A percentile compares a stretch with the other conserved stretches of the same genome.
phyloP scores from a whole-genome alignment of 2,113 vertebrate genomes.

The Lamprotornis superbus region DNA sequence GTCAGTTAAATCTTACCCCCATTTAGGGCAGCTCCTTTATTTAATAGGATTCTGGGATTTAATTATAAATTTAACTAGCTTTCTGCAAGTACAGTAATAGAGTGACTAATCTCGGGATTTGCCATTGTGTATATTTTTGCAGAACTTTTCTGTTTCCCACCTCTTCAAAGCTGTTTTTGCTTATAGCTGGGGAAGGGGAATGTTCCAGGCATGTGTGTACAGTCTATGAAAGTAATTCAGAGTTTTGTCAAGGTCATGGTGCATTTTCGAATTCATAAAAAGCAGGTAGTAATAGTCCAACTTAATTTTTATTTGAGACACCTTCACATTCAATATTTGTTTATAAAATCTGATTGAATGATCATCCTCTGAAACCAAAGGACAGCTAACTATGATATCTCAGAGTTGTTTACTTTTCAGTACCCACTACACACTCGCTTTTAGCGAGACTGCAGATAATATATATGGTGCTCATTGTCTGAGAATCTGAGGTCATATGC shows the following conservation, averaged over 20 bases:
- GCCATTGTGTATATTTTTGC: not conserved
- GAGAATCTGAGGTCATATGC: not conserved
- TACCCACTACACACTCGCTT: not conserved
- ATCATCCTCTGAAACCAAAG: not conserved
- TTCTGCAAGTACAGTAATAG: not conserved
- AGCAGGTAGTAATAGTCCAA: not conserved
- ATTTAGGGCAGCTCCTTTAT: not conserved
- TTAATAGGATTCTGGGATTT: not conserved
- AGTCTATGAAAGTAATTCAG: not conserved
- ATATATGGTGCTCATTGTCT: not conserved
- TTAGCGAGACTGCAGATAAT: not conserved
- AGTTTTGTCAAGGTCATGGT: not conserved
- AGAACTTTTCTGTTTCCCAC: not conserved
- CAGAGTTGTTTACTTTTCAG: not conserved
- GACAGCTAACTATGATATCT: not conserved
- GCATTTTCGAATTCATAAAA: not conserved
- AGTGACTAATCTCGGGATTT: not conserved
- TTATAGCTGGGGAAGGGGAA: not conserved
- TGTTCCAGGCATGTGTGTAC: not conserved
- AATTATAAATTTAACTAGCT: not conserved
- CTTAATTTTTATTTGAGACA: not conserved
- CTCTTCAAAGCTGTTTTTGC: not conserved
- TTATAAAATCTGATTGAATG: not conserved
- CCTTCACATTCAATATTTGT: not conserved
- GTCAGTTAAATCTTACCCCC: not conserved